Evolutionary conservation across 2,113 vertebrate species (phyloP).

Genomic region (Oryzias curvinotus): DNA sequence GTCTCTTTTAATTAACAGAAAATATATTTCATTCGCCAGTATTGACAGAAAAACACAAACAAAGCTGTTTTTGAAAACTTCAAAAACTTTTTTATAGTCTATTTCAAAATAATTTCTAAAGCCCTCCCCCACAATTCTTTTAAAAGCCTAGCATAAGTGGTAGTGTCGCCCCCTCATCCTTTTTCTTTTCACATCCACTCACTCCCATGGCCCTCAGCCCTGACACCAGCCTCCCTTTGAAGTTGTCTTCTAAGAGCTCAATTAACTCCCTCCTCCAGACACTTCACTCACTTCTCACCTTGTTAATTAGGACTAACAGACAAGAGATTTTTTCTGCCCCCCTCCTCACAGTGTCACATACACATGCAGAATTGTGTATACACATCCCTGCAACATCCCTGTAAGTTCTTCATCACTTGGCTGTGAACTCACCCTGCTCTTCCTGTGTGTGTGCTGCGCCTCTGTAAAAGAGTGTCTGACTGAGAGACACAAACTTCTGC

Average conservation of each 20-base stretch:
- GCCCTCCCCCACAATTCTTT: not conserved
- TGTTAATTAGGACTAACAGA: slow-evolving; percentile 80
- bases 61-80: not conserved
- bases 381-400: slow-evolving; percentile 55
- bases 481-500: slow-evolving; percentile 43
- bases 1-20: no score
- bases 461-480: slow-evolving; percentile 34
- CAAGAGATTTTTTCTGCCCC: slow-evolving; percentile 50
- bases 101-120: slow-evolving; percentile 4
- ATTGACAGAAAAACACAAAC: no score
- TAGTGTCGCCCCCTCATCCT: slow-evolving; percentile 39
- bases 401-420: slow-evolving; percentile 77
- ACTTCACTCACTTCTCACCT: slow-evolving; percentile 83
- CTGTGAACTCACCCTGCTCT: slow-evolving; percentile 62
- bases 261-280: slow-evolving; percentile 78
- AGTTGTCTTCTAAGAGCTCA: slow-evolving; percentile 79
- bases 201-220: slow-evolving; percentile 67
- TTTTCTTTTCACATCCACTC: slow-evolving; percentile 39
- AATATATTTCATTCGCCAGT: no score
- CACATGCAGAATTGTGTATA: slow-evolving; percentile 38
- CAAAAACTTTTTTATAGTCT: not conserved
- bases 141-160: slow-evolving; percentile 27
- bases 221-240: slow-evolving; percentile 77
- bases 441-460: slow-evolving; percentile 37
- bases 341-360: slow-evolving; percentile 40